Evolutionary conservation across 2,888 invertebrate species (phyloP).

Genomic region (Parnassius orleans): DNA sequence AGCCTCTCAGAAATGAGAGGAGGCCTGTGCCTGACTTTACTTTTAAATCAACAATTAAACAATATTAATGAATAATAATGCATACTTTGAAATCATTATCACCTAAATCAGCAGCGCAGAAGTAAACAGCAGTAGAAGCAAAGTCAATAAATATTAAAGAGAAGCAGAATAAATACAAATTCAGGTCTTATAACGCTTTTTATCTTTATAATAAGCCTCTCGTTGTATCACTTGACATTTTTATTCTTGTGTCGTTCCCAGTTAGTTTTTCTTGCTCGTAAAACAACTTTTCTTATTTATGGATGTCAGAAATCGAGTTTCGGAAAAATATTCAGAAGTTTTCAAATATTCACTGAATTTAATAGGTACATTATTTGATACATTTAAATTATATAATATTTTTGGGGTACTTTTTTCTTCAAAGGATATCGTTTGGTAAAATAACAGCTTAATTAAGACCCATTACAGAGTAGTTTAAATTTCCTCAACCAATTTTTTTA

Average conservation of each 20-base stretch:
- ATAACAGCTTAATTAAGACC: too few species aligned
- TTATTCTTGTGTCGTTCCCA: conserved; percentile 46
- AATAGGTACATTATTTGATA: too few species aligned
- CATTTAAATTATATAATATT: too few species aligned
- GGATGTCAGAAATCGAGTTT: neutral
- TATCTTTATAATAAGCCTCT: conserved; percentile 67
- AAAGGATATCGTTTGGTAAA: too few species aligned
- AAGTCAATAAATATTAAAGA: conserved; percentile 6
- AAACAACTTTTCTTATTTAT: conserved; percentile 31
- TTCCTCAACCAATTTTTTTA: too few species aligned
- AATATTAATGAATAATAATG: too few species aligned
- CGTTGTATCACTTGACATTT: conserved; percentile 29
- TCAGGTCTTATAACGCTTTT: conserved; percentile 59
- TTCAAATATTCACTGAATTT: too few species aligned
- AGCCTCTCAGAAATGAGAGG: too few species aligned
- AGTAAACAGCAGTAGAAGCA: neutral
- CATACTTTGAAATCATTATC: neutral
- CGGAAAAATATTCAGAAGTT: neutral
- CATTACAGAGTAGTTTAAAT: too few species aligned
- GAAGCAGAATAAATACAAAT: conserved; percentile 52
- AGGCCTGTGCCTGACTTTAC: too few species aligned
- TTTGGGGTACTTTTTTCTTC: too few species aligned
- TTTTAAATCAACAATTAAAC: too few species aligned
- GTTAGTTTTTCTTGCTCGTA: conserved; percentile 57
- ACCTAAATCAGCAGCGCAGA: neutral